A percentile compares a stretch with the other conserved stretches of the same genome.
These are phyloP conservation scores for Cantharis rustica DNA, from an alignment of 2,888 invertebrate species.

Conservation along the genomic window DNA sequence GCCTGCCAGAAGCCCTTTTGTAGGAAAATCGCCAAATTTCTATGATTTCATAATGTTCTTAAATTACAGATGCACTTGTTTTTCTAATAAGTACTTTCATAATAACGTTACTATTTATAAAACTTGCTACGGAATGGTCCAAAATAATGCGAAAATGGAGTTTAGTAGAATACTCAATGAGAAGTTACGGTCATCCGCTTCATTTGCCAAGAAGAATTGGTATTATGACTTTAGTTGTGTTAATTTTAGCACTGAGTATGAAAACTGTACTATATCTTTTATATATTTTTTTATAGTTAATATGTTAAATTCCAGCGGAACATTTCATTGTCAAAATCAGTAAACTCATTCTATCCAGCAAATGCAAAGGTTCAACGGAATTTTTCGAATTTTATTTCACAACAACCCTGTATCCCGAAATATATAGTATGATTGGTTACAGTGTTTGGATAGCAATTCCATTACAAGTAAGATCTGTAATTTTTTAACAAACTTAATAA, in stretches of 20 bases:
- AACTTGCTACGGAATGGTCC: conserved; percentile 57
- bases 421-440: not conserved
- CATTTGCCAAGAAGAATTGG: conserved; percentile 45
- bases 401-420: not conserved
- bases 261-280: not conserved
- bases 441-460: not conserved
- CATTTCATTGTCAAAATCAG: not conserved
- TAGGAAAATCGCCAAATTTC: no score
- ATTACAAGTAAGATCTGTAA: not conserved
- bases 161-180: conserved; percentile 50
- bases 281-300: not conserved
- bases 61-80: conserved; percentile 52
- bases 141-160: conserved; percentile 52
- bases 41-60: not conserved
- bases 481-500: not conserved
- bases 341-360: not conserved
- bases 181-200: conserved; percentile 41
- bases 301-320: not conserved
- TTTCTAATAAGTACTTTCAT: conserved; percentile 63
- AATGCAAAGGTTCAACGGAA: not conserved
- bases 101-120: conserved; percentile 60
- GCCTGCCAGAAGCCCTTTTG: no score
- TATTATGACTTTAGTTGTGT: conserved; percentile 47
- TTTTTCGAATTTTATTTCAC: not conserved
- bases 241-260: conserved; percentile 51